Evolutionary conservation across 1,140 invertebrate genomes (phyloP).

Genomic region (Papilio xuthus): DNA sequence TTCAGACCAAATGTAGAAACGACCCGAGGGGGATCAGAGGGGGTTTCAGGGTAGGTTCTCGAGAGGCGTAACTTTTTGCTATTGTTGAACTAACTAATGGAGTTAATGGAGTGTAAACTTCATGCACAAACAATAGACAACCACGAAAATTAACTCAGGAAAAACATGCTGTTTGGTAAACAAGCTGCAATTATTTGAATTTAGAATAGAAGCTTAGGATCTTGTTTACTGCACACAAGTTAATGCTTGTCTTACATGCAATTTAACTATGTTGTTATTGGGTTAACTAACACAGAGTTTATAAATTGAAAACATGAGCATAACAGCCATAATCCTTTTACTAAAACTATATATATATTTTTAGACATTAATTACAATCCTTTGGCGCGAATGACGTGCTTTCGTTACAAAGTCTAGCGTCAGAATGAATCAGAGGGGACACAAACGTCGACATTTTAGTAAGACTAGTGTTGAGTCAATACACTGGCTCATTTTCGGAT

Average conservation of each 20-base stretch:
- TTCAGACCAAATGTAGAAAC: slow-evolving; percentile 29
- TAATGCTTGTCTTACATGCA: not conserved
- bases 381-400: too few species aligned
- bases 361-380: too few species aligned
- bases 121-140: slow-evolving; percentile 15
- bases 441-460: too few species aligned
- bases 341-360: too few species aligned
- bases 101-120: slow-evolving; percentile 25
- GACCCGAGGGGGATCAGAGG: not conserved
- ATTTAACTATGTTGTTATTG: slow-evolving; percentile 7
- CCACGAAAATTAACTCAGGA: slow-evolving; percentile 8
- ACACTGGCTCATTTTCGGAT: too few species aligned
- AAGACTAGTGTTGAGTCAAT: too few species aligned
- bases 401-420: too few species aligned
- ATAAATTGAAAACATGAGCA: too few species aligned
- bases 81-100: slow-evolving; percentile 34
- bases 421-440: too few species aligned
- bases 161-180: slow-evolving; percentile 26
- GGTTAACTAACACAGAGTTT: not conserved
- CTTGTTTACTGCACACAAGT: not conserved
- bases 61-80: slow-evolving; percentile 26
- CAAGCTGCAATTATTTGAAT: slow-evolving; percentile 16
- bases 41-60: not conserved
- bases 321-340: too few species aligned
- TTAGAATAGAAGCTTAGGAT: not conserved